Conservation (phyloP, 2,797 vertebrate species). For the Tangara arthus region DNA sequence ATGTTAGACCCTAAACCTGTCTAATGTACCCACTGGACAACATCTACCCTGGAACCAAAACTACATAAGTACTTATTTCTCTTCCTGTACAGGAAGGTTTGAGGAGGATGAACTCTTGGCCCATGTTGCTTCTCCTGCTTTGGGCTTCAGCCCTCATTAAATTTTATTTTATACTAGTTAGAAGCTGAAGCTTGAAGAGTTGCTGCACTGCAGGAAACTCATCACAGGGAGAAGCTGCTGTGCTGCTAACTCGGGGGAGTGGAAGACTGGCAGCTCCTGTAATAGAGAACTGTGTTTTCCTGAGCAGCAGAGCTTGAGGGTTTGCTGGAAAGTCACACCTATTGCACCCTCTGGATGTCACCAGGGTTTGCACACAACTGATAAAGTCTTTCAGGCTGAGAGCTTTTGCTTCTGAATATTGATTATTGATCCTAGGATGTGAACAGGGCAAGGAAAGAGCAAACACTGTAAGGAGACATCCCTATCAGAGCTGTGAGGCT, state of each 20-base stretch:
- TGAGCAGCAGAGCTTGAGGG: neutral
- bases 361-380: neutral
- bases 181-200: neutral
- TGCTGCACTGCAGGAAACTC: neutral
- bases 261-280: neutral
- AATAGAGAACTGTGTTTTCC: neutral
- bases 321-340: neutral
- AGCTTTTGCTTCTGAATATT: neutral
- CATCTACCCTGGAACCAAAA: neutral
- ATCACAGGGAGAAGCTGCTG: neutral
- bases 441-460: neutral
- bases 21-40: neutral
- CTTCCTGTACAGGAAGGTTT: neutral
- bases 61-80: neutral
- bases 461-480: neutral
- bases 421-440: neutral
- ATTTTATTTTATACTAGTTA: neutral
- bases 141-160: neutral
- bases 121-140: neutral
- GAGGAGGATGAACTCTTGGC: neutral
- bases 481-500: neutral
- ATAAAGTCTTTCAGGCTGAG: neutral
- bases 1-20: neutral
- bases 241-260: neutral
- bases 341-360: neutral